These are phyloP conservation scores for Andrena bucephala DNA, from an alignment of 2,888 invertebrate genomes.

Conservation along the genomic window DNA sequence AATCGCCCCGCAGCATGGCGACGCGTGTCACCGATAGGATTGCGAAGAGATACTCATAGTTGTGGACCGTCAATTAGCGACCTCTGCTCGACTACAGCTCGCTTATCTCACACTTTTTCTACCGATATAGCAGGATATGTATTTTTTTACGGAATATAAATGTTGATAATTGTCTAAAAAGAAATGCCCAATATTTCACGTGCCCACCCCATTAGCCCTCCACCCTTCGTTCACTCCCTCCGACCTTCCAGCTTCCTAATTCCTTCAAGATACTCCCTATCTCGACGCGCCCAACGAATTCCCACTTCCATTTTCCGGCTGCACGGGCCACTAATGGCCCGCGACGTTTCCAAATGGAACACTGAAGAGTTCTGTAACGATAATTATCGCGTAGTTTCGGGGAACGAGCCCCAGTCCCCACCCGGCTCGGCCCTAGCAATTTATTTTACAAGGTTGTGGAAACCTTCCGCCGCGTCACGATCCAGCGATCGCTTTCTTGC, in stretches of 20 bases:
- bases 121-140: conserved; percentile 84
- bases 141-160: conserved; percentile 79
- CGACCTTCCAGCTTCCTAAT: conserved; percentile 1
- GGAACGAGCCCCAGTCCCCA: not conserved
- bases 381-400: conserved; percentile 4
- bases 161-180: conserved; percentile 36
- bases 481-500: conserved; percentile 38
- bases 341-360: conserved; percentile 6
- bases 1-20: conserved; percentile 35
- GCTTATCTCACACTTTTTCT: conserved; percentile 84
- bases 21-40: conserved; percentile 51
- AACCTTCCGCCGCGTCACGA: conserved; percentile 20
- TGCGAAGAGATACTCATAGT: conserved; percentile 31
- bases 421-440: not conserved
- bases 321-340: not conserved
- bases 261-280: not conserved
- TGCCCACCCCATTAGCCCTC: not conserved
- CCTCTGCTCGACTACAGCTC: conserved; percentile 84
- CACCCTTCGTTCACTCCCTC: not conserved
- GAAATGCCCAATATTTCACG: not conserved
- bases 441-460: not conserved
- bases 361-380: not conserved
- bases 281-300: not conserved
- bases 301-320: conserved; percentile 33
- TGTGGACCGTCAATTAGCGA: conserved; percentile 37